phyloP scores from a whole-genome alignment of 2,797 vertebrate species.

The Miichthys miiuy region DNA sequence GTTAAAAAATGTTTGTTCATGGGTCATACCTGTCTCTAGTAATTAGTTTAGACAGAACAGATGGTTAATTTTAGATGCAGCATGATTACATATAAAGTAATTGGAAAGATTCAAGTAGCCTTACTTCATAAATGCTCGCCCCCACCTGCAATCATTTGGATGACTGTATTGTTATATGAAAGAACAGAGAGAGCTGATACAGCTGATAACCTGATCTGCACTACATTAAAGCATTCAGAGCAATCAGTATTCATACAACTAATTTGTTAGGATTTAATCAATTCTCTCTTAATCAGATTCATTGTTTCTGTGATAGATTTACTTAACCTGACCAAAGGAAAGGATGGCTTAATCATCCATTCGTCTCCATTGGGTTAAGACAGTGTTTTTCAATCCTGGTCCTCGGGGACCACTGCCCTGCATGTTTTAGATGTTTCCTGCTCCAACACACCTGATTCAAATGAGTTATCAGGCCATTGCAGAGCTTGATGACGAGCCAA shows the following conservation, averaged over 20 bases:
- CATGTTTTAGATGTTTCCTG: too few species aligned
- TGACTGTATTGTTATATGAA: neutral
- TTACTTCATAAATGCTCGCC: neutral
- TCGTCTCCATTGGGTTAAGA: neutral
- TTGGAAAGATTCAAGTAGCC: too few species aligned
- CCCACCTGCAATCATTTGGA: neutral
- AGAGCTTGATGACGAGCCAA: too few species aligned
- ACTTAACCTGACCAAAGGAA: neutral
- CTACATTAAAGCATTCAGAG: neutral
- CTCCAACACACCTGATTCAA: too few species aligned
- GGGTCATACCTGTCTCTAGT: neutral
- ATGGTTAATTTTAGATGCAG: too few species aligned
- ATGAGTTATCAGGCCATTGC: too few species aligned
- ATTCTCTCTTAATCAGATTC: neutral
- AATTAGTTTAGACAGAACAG: too few species aligned
- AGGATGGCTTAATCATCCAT: neutral
- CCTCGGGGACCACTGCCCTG: too few species aligned
- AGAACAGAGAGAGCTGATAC: neutral
- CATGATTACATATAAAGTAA: too few species aligned
- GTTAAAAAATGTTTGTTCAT: neutral
- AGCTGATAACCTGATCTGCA: conserved; percentile 6
- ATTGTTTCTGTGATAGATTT: neutral
- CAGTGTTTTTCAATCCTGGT: too few species aligned
- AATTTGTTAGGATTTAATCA: neutral
- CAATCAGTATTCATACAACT: neutral